These are phyloP conservation scores for Pyralis farinalis DNA, from an alignment of 2,888 invertebrate species.

Conservation along the genomic window DNA sequence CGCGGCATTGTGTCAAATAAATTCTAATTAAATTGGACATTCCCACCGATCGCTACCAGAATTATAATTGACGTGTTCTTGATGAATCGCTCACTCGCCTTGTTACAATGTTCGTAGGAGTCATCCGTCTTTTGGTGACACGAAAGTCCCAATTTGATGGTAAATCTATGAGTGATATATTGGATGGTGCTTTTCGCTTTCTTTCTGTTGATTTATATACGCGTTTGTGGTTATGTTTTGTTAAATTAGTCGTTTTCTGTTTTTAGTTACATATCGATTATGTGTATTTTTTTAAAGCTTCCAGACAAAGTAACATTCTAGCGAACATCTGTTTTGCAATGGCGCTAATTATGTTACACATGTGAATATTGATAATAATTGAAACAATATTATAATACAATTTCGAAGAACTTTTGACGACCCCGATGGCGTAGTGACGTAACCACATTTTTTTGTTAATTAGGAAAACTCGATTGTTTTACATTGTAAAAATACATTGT, in stretches of 20 bases:
- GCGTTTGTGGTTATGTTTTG: constrained; percentile 13
- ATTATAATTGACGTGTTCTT: constrained; percentile 72
- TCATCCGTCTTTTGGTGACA: constrained; percentile 64
- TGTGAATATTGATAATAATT: too few species aligned
- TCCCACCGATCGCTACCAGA: constrained; percentile 51
- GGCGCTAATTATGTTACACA: too few species aligned
- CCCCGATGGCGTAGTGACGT: too few species aligned
- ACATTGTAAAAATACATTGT: too few species aligned
- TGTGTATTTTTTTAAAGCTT: too few species aligned
- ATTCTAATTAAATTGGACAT: constrained; percentile 73
- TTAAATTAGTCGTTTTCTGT: neutral
- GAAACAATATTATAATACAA: too few species aligned
- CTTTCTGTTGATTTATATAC: constrained; percentile 24
- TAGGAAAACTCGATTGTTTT: too few species aligned
- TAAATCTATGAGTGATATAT: constrained; percentile 61
- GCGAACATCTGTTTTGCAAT: too few species aligned
- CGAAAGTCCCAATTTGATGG: constrained; percentile 55
- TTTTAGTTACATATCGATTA: too few species aligned
- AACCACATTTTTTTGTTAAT: too few species aligned
- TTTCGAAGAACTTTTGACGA: too few species aligned
- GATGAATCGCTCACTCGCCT: constrained; percentile 73
- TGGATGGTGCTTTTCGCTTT: constrained; percentile 37
- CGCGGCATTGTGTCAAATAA: constrained; percentile 52
- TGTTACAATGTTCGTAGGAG: constrained; percentile 63
- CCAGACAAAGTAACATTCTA: too few species aligned